These are phyloP conservation scores for Anoplius nigerrimus DNA, from an alignment of 2,888 invertebrate species.

Conservation along the genomic window DNA sequence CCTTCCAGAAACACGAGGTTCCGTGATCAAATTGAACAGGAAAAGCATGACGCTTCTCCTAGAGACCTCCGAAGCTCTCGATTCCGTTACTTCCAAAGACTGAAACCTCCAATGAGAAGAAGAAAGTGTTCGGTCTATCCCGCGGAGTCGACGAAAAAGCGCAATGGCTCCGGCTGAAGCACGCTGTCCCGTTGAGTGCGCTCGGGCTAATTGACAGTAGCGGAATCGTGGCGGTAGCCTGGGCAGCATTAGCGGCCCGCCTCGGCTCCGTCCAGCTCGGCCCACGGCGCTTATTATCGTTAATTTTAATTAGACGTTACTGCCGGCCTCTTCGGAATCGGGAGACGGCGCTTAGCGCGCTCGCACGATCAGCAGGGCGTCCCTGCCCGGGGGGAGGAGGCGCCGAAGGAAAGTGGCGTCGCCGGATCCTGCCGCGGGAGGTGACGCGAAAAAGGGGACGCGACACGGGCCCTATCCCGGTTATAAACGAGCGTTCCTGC, in stretches of 20 bases:
- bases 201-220: conserved; percentile 66
- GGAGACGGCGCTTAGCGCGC: conserved; percentile 45
- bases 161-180: conserved; percentile 20
- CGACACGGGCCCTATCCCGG: conserved; percentile 41
- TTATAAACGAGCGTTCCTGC: conserved; percentile 56
- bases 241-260: conserved; percentile 12
- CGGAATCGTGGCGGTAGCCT: conserved; percentile 51
- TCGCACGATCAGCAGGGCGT: conserved; percentile 56
- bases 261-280: conserved; percentile 42
- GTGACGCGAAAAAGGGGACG: conserved; percentile 47
- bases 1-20: too few relatives aligned
- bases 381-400: conserved; percentile 11
- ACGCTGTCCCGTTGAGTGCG: conserved; percentile 19
- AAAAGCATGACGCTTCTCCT: too few relatives aligned
- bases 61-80: background rate
- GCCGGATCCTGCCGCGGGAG: conserved; percentile 37
- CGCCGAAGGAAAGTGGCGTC: background rate
- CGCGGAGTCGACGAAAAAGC: background rate
- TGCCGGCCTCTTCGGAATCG: conserved; percentile 48
- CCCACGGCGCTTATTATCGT: conserved; percentile 63
- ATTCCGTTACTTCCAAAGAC: background rate
- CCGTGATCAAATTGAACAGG: too few relatives aligned
- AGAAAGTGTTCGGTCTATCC: background rate
- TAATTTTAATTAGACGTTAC: conserved; percentile 70
- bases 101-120: background rate